A percentile compares a stretch with the other conserved stretches of the same genome.
Evolutionary conservation across 1,140 invertebrate species (phyloP).

Genomic region (Spodoptera frugiperda): DNA sequence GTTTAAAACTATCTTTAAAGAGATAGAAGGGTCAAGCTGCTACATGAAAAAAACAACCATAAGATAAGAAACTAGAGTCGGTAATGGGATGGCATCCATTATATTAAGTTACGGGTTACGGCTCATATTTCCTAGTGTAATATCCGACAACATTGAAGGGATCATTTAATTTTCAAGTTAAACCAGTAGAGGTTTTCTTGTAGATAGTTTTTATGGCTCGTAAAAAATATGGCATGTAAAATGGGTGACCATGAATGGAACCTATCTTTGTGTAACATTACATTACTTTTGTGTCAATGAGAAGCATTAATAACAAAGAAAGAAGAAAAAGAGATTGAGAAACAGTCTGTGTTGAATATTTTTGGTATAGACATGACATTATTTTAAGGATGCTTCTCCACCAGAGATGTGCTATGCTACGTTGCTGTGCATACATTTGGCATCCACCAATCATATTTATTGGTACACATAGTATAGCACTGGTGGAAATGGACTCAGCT

Average conservation of each 20-base stretch:
- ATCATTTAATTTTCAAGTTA: constrained; percentile 24
- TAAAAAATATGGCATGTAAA: constrained; percentile 18
- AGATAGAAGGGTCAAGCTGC: background rate
- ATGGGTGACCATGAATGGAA: background rate
- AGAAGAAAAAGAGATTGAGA: no score
- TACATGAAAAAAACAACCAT: background rate
- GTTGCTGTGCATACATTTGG: no score
- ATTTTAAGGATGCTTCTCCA: no score
- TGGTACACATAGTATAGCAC: no score
- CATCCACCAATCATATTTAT: no score
- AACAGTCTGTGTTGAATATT: no score
- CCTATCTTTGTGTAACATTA: no score
- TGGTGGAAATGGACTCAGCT: no score
- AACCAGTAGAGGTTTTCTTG: background rate
- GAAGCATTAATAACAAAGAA: no score
- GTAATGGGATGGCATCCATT: background rate
- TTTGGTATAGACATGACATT: no score
- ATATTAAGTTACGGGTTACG: constrained; percentile 20
- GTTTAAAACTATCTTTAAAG: background rate
- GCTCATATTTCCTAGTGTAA: constrained; percentile 14
- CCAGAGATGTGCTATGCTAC: no score
- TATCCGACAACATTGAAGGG: constrained; percentile 2
- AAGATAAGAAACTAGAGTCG: background rate
- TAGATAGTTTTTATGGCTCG: constrained; percentile 9
- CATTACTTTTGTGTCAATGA: no score